These are phyloP conservation scores for Unio pictorum DNA, from an alignment of 2,888 invertebrate species.

Conservation along the genomic window DNA sequence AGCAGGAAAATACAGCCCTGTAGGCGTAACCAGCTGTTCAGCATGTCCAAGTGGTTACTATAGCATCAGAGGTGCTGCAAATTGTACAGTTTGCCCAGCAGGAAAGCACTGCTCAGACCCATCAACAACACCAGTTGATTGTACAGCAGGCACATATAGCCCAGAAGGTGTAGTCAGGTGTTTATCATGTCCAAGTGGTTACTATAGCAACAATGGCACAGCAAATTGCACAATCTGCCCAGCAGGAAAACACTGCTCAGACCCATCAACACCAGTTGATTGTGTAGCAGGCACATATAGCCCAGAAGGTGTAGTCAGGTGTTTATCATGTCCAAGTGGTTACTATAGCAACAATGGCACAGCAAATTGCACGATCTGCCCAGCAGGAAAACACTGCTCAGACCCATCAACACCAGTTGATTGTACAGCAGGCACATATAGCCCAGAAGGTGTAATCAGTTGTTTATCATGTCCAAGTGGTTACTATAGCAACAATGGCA, in stretches of 20 bases:
- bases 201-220: constrained; percentile 17
- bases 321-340: constrained; percentile 35
- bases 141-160: constrained; percentile 39
- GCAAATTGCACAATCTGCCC: constrained; percentile 21
- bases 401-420: constrained; percentile 10
- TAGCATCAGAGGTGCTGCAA: constrained; percentile 17
- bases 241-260: constrained; percentile 14
- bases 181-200: constrained; percentile 33
- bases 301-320: constrained; percentile 19
- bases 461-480: constrained; percentile 48
- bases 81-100: constrained; percentile 53
- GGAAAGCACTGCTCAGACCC: constrained; percentile 43
- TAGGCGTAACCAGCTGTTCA: constrained; percentile 22
- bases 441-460: constrained; percentile 23
- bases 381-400: constrained; percentile 31
- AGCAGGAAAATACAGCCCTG: constrained; percentile 21
- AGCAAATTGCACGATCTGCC: constrained; percentile 17
- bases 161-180: constrained; percentile 20
- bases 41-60: constrained; percentile 29
- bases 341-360: constrained; percentile 21
- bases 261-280: constrained; percentile 9
- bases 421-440: constrained; percentile 41
- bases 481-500: constrained; percentile 44
- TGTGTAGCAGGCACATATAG: constrained; percentile 41
- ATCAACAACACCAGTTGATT: constrained; percentile 13